Base-by-base conservation (phyloP, 2,113 vertebrate species). In the Tetraodon nigroviridis region DNA sequence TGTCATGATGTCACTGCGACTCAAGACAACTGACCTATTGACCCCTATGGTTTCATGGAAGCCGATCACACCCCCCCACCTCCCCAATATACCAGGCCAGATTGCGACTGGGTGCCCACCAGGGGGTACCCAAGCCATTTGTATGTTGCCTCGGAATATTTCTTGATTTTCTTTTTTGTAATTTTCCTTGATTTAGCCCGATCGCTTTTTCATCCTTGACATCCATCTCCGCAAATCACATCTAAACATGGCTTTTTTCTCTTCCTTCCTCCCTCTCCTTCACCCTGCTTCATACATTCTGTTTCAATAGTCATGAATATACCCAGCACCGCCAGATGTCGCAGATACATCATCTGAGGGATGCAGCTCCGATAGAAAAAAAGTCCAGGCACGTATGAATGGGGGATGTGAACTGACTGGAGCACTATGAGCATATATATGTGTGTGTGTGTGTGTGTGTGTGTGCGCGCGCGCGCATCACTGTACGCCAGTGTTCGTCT, bases 11-110 rank as follows among this genome's bases (percentile, higher is more conserved):
- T 98, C 96, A 96, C 91, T 79, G 85, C 94, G 85, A 91, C 93
- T 96, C 93, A 96, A 95, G 93, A 93, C 93, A 87, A 89, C 89
- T 94, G 93, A 98, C 95, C 95, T 96, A 93, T 94, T 94, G 92
- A 91, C 92, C 92, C 89, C 91, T 92, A 90, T 93, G 91, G 93
- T 93, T 94, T 95, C 93, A 90, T 92, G 92, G 89, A 87, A 89
- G 88, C 88, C 88, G 88, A 89, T 71, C 69, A 50, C 89, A 76
- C 69, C 73, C 55, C 90, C 76, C 71, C 66, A 64, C 60, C 65
- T 62, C 85, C 82, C 79, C 70, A 86, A 81, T 74, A 69, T 71
- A 89, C 87, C 83, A 84, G 81, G 87, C 85, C 86, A 80, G 88
- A 89, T 89, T 92, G 92, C 91, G 91, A 92, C 94, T 93, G 92